A percentile compares a stretch with the other conserved stretches of the same genome.
phyloP scores from a whole-genome alignment of 2,797 vertebrate genomes.

The Dallia pectoralis region DNA sequence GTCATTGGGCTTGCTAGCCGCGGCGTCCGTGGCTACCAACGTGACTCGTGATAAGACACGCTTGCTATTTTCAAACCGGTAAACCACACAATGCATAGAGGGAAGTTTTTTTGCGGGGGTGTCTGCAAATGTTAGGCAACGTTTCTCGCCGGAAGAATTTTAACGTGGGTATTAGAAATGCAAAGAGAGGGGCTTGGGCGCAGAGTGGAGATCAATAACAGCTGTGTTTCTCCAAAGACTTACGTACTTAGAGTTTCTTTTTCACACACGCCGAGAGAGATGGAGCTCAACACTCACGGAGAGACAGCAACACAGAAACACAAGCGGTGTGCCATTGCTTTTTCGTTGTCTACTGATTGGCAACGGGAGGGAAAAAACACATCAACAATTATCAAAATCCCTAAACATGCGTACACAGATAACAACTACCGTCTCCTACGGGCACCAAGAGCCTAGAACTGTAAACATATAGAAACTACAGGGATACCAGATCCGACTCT shows the following conservation, averaged over 20 bases:
- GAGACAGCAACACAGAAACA: neutral
- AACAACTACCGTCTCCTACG: conserved; percentile 64
- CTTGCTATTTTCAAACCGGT: neutral
- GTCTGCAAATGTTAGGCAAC: neutral
- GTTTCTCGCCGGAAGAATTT: conserved; percentile 19
- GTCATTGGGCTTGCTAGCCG: neutral
- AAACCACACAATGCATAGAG: neutral
- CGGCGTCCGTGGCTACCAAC: neutral
- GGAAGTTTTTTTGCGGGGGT: neutral
- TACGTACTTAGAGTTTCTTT: conserved; percentile 54
- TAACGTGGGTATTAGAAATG: conserved; percentile 37
- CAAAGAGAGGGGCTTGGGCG: conserved; percentile 1
- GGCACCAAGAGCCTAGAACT: conserved; percentile 39
- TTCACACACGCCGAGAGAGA: neutral
- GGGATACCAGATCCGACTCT: conserved; percentile 36
- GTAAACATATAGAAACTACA: conserved; percentile 64
- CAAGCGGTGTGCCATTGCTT: conserved; percentile 60
- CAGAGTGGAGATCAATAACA: conserved; percentile 52
- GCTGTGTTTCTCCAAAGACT: conserved; percentile 53
- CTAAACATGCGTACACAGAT: conserved; percentile 66
- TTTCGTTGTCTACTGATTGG: conserved; percentile 56
- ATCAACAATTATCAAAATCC: conserved; percentile 60
- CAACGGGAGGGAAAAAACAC: conserved; percentile 57
- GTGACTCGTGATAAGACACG: neutral
- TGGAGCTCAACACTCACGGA: neutral